phyloP scores from a whole-genome alignment of 2,797 vertebrate genomes.

The Parauchenoglanis punctatus region DNA sequence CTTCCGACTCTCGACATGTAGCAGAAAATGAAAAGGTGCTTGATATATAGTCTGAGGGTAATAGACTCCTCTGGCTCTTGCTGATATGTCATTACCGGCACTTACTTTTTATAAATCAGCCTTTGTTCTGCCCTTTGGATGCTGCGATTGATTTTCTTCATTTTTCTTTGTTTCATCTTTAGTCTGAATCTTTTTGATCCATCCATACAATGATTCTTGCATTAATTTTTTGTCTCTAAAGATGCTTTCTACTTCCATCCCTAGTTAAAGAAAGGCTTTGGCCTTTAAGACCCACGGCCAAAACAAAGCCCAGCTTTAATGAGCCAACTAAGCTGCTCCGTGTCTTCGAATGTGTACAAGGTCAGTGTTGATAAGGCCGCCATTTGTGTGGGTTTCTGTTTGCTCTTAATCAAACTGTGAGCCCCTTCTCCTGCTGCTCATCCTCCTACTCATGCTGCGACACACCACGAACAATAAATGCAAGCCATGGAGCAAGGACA shows the following conservation, averaged over 20 bases:
- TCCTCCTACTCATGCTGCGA: slow-evolving; percentile 18
- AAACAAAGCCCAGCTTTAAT: slow-evolving; percentile 20
- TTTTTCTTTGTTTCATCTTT: slow-evolving; percentile 21
- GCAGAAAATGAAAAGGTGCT: slow-evolving; percentile 64
- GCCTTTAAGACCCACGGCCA: not conserved
- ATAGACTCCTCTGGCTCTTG: slow-evolving; percentile 68
- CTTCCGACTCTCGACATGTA: slow-evolving; percentile 54
- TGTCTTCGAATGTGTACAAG: not conserved
- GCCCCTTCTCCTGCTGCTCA: not conserved
- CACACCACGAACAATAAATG: not conserved
- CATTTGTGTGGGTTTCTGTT: slow-evolving; percentile 14
- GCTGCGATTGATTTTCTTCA: slow-evolving; percentile 50
- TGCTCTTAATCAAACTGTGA: slow-evolving; percentile 24
- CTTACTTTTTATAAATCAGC: slow-evolving; percentile 61
- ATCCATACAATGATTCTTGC: not conserved
- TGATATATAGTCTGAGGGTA: slow-evolving; percentile 62
- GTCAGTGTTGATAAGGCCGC: not conserved
- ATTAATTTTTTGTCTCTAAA: not conserved
- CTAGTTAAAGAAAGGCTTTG: not conserved
- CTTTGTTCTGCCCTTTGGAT: slow-evolving; percentile 56
- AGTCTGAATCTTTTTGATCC: not conserved
- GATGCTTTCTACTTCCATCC: not conserved
- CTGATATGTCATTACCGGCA: slow-evolving; percentile 66
- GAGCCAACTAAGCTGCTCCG: not conserved
- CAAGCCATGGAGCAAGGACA: not conserved